phyloP scores from a whole-genome alignment of 2,113 vertebrate genomes.

The Athene noctua region DNA sequence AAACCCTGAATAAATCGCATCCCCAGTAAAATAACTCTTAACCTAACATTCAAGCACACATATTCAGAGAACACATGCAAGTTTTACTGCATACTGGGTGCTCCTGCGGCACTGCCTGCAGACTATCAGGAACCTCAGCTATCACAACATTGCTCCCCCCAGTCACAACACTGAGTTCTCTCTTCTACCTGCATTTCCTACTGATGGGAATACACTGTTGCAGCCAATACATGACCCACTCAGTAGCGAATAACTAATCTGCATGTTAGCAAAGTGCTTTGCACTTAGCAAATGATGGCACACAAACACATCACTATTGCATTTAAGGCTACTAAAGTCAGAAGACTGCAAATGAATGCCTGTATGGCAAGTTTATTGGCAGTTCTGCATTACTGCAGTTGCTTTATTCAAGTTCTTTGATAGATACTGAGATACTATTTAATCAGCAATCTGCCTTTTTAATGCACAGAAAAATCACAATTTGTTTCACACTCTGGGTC shows the following conservation, averaged over 20 bases:
- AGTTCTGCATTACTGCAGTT: not conserved
- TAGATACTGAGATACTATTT: not conserved
- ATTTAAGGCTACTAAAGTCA: not conserved
- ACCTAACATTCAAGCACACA: fast-evolving
- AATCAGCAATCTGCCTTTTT: not conserved
- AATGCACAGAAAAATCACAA: not conserved
- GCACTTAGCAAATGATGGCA: fast-evolving
- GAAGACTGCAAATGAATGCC: not conserved
- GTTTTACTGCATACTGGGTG: fast-evolving
- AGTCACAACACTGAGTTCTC: not conserved
- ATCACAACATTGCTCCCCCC: fast-evolving
- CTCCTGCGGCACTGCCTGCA: not conserved
- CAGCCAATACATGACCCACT: not conserved
- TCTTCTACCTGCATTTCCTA: fast-evolving
- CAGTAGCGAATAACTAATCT: not conserved
- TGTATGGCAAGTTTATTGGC: not conserved
- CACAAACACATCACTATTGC: fast-evolving
- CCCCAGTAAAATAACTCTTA: not conserved
- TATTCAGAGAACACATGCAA: fast-evolving
- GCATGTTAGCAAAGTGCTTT: not conserved
- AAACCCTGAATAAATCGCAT: not conserved
- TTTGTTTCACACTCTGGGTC: not conserved
- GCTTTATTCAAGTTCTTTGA: not conserved
- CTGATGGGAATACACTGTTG: not conserved
- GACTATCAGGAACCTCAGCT: not conserved